Evolutionary conservation across 1,140 invertebrate genomes (phyloP).

Genomic region (Lucilia sericata): DNA sequence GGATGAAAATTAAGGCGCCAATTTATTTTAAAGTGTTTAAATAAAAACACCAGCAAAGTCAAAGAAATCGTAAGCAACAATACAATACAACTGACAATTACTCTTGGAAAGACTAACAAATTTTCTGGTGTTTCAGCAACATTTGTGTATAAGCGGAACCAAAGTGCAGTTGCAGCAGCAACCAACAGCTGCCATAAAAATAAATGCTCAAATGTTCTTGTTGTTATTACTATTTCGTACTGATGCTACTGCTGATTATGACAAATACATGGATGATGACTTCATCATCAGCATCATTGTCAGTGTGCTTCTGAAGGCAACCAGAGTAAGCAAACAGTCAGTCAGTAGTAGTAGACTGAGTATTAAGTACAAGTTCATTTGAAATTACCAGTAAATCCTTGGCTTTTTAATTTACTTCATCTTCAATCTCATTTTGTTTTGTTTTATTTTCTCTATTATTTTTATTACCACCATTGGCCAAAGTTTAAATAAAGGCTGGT

Average conservation of each 20-base stretch:
- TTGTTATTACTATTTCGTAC: no score
- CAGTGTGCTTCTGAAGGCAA: neutral
- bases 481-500: no score
- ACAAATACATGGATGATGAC: neutral
- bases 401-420: neutral
- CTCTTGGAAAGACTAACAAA: neutral
- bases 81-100: neutral
- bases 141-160: neutral
- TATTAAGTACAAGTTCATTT: neutral
- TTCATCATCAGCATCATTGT: neutral
- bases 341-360: no score
- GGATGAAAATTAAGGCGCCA: neutral
- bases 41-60: neutral
- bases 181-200: neutral
- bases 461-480: neutral
- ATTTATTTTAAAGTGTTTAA: conserved; percentile 17
- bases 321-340: no score
- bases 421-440: no score
- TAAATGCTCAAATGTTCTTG: neutral
- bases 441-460: neutral
- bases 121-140: neutral
- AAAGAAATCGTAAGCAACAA: neutral
- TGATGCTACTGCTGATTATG: neutral
- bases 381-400: neutral
- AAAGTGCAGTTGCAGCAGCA: neutral